These are phyloP conservation scores for Leuctra nigra DNA, from an alignment of 2,888 invertebrate species.

Conservation along the genomic window DNA sequence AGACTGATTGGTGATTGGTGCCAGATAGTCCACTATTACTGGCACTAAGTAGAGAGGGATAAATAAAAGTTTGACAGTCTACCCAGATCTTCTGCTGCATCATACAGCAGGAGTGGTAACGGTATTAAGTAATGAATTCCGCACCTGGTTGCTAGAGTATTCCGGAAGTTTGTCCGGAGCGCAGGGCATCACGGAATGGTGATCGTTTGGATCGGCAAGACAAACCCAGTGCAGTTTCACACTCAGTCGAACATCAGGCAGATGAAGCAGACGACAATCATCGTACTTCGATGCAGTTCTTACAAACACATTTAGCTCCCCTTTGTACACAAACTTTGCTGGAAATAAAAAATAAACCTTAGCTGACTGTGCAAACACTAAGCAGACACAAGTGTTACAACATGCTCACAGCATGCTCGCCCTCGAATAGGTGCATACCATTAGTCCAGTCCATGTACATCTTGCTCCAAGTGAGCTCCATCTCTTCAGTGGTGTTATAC, in stretches of 20 bases:
- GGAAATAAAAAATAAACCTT: too few species aligned
- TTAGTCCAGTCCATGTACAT: slow-evolving; percentile 95
- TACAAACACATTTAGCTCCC: slow-evolving; percentile 90
- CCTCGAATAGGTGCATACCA: too few species aligned
- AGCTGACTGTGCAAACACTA: neutral
- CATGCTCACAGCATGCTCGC: too few species aligned
- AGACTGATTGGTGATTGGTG: too few species aligned
- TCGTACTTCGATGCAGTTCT: slow-evolving; percentile 98
- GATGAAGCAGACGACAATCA: slow-evolving; percentile 87
- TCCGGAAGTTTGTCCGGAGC: slow-evolving; percentile 95
- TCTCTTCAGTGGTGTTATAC: slow-evolving; percentile 97
- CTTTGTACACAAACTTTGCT: slow-evolving; percentile 84
- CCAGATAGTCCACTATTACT: too few species aligned
- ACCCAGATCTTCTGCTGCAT: too few species aligned
- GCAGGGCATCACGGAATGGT: slow-evolving; percentile 91
- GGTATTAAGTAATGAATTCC: too few species aligned
- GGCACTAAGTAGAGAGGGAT: too few species aligned
- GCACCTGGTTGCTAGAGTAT: slow-evolving; percentile 90
- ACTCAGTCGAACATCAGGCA: slow-evolving; percentile 80
- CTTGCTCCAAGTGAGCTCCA: slow-evolving; percentile 95
- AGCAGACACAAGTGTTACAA: too few species aligned
- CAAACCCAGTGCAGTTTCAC: slow-evolving; percentile 88
- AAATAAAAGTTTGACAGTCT: too few species aligned
- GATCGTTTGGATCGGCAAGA: slow-evolving; percentile 89
- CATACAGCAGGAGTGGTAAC: too few species aligned